phyloP scores from a whole-genome alignment of 2,113 vertebrate genomes.

The Leptobrachium leishanense region DNA sequence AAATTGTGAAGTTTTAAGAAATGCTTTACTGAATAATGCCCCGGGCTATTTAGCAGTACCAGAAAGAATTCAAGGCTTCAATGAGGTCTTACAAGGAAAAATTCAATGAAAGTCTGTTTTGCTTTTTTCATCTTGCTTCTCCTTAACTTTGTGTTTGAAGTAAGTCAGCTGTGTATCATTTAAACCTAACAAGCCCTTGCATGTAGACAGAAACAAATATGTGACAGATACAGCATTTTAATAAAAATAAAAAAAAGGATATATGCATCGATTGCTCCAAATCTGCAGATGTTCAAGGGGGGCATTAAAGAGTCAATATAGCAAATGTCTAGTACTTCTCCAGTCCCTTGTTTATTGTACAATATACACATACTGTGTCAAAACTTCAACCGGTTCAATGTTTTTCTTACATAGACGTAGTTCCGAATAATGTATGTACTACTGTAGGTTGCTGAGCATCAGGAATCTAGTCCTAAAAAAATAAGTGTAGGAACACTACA shows the following conservation, averaged over 20 bases:
- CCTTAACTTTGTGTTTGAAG: slow-evolving; percentile 37
- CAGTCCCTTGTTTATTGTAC: no score
- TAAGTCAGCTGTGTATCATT: slow-evolving; percentile 17
- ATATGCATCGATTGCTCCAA: background rate
- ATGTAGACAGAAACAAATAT: slow-evolving; percentile 13
- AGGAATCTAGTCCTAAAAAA: no score
- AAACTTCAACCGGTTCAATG: no score
- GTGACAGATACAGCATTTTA: background rate
- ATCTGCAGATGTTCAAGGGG: no score
- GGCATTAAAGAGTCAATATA: no score
- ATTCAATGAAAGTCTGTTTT: slow-evolving; percentile 36
- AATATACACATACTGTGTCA: no score
- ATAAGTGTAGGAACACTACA: no score
- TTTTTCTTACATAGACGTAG: no score
- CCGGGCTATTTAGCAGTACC: slow-evolving; percentile 20
- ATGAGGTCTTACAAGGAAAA: slow-evolving; percentile 14
- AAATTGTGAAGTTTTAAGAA: slow-evolving; percentile 36
- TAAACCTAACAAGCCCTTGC: slow-evolving; percentile 26
- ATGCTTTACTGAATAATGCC: slow-evolving; percentile 28
- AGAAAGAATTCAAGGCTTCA: slow-evolving; percentile 34
- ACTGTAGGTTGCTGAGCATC: no score
- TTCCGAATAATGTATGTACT: no score
- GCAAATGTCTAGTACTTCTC: no score
- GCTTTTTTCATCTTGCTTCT: slow-evolving; percentile 13
- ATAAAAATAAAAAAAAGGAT: background rate